phyloP scores from a whole-genome alignment of 2,888 invertebrate species.

The Yponomeuta malinellus region DNA sequence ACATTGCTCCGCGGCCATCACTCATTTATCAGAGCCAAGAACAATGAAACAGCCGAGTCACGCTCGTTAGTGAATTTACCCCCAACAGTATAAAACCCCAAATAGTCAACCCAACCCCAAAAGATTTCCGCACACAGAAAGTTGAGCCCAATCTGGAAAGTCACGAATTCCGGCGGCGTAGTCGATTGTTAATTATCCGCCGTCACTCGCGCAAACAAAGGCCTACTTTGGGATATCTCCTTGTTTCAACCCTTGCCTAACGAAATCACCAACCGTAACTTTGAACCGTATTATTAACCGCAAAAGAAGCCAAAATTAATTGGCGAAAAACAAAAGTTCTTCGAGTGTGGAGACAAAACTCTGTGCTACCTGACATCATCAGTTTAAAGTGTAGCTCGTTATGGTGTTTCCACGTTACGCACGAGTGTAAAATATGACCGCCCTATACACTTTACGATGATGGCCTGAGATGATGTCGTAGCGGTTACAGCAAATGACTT shows the following conservation, averaged over 20 bases:
- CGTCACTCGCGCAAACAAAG: conserved; percentile 6
- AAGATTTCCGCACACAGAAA: conserved; percentile 14
- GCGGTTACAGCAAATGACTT: conserved; percentile 58
- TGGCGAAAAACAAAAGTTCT: not conserved
- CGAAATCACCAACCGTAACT: not conserved
- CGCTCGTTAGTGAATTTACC: conserved; percentile 63
- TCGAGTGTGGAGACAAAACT: not conserved
- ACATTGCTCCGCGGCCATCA: conserved; percentile 65
- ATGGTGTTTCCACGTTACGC: not conserved
- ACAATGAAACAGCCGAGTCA: conserved; percentile 66
- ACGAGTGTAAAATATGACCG: conserved; percentile 7
- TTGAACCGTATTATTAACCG: not conserved
- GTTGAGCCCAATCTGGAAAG: conserved; percentile 4
- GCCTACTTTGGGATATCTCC: not conserved
- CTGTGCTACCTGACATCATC: not conserved
- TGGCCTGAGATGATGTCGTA: conserved; percentile 21
- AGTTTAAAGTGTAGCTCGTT: not conserved
- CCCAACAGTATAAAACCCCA: conserved; percentile 41
- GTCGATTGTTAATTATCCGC: conserved; percentile 12
- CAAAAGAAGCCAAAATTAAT: not conserved
- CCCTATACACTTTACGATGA: conserved; percentile 27
- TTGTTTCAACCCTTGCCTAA: not conserved
- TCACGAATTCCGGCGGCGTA: conserved; percentile 9
- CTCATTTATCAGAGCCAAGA: conserved; percentile 65
- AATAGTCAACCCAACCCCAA: conserved; percentile 25